A percentile compares a stretch with the other conserved stretches of the same genome.
Evolutionary conservation across 2,797 vertebrate genomes (phyloP).

Genomic region (Hafferia zeledoni): DNA sequence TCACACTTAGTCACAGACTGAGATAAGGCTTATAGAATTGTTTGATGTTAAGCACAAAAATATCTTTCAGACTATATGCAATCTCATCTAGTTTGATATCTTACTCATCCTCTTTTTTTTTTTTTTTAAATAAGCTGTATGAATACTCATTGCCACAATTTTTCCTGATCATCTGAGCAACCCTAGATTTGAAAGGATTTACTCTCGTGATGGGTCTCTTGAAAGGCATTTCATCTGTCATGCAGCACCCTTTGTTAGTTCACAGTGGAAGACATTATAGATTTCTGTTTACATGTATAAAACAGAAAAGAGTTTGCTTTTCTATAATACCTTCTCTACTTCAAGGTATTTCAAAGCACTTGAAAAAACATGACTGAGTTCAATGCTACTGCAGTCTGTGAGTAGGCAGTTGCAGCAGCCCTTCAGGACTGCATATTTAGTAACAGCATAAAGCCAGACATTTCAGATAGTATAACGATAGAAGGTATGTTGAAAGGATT

Average conservation of each 20-base stretch:
- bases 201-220: background rate
- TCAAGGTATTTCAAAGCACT: conserved; percentile 53
- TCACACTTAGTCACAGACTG: background rate
- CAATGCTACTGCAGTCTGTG: conserved; percentile 1
- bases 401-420: background rate
- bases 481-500: conserved; percentile 2
- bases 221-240: conserved; percentile 46
- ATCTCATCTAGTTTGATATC: background rate
- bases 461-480: background rate
- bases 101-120: background rate
- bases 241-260: conserved; percentile 45
- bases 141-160: background rate
- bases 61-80: background rate
- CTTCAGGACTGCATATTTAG: conserved; percentile 33
- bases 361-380: conserved; percentile 44
- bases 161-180: background rate
- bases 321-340: conserved; percentile 15
- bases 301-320: conserved; percentile 41
- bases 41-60: background rate
- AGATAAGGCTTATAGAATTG: background rate
- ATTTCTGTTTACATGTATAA: conserved; percentile 66
- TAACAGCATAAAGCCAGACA: conserved; percentile 4
- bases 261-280: conserved; percentile 27
- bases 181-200: conserved; percentile 29
- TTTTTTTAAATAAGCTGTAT: background rate